phyloP scores from a whole-genome alignment of 2,797 vertebrate genomes.

The Sus cebifrons region DNA sequence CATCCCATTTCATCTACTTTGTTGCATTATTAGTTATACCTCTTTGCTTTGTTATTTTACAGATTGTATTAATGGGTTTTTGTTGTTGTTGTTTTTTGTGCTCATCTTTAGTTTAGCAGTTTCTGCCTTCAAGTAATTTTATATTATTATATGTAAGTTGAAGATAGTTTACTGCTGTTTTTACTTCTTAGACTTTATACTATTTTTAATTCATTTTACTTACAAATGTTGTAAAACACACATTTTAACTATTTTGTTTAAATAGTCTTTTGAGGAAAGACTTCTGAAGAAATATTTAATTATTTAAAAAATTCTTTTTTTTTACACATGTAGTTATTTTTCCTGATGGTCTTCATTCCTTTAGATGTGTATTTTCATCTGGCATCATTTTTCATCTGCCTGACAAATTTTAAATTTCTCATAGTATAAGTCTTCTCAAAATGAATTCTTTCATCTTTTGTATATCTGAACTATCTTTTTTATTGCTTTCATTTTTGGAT shows the following conservation, averaged over 20 bases:
- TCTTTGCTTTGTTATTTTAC: not conserved
- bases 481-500: constrained; percentile 48
- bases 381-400: not conserved
- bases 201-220: constrained; percentile 36
- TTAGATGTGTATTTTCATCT: not conserved
- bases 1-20: not conserved
- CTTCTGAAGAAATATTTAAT: too few relatives aligned
- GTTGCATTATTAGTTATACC: not conserved
- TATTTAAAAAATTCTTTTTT: not conserved
- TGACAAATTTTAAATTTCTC: not conserved
- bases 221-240: constrained; percentile 1
- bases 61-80: not conserved
- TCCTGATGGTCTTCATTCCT: not conserved
- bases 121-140: not conserved
- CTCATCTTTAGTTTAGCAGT: not conserved
- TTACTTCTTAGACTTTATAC: not conserved
- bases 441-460: not conserved
- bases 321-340: not conserved
- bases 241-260: not conserved
- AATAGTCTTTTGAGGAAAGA: not conserved
- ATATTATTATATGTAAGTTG: not conserved
- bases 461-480: not conserved
- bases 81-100: not conserved
- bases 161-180: not conserved
- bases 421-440: not conserved